Evolutionary conservation across 2,113 vertebrate species (phyloP).

Genomic region (Zosterops hypoxanthus): DNA sequence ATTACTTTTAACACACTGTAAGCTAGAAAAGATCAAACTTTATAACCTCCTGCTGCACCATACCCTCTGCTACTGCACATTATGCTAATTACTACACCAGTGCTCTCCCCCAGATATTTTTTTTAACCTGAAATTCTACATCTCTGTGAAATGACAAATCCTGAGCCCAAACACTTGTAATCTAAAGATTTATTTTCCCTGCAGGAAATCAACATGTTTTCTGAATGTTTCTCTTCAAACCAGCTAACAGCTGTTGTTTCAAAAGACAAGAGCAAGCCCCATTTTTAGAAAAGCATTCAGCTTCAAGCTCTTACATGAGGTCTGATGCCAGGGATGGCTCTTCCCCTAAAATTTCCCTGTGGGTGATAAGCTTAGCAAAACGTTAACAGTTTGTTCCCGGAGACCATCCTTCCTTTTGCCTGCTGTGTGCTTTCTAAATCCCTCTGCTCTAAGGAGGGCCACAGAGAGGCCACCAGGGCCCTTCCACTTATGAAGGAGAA

Average conservation of each 20-base stretch:
- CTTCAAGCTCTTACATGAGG: not conserved
- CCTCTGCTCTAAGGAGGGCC: not conserved
- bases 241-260: not conserved
- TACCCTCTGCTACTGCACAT: not conserved
- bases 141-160: not conserved
- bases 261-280: not conserved
- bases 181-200: not conserved
- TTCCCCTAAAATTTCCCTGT: not conserved
- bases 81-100: not conserved
- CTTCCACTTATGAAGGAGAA: not conserved
- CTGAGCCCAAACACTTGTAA: not conserved
- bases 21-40: not conserved
- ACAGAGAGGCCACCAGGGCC: not conserved
- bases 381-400: not conserved
- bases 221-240: not conserved
- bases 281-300: not conserved
- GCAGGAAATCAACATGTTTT: not conserved
- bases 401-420: not conserved
- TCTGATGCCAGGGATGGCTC: not conserved
- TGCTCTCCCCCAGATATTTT: not conserved
- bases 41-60: not conserved
- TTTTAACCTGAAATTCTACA: not conserved
- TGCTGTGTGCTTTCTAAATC: not conserved
- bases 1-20: not conserved
- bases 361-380: not conserved